A percentile compares a stretch with the other conserved stretches of the same genome.
phyloP scores from a whole-genome alignment of 2,888 invertebrate species.

The Nyleta sp. region DNA sequence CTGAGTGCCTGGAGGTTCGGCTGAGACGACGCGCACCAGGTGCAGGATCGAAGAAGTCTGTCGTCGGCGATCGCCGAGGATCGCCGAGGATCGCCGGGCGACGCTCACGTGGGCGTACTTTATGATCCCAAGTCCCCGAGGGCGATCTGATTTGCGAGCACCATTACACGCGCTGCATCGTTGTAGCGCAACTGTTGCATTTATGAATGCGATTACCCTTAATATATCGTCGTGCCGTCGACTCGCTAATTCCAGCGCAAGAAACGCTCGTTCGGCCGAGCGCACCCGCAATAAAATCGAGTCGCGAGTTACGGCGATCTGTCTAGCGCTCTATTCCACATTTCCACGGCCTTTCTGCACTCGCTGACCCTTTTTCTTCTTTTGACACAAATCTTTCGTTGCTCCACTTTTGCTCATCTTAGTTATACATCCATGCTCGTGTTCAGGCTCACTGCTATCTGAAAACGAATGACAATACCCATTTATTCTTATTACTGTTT shows the following conservation, averaged over 20 bases:
- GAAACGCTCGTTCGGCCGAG: constrained; percentile 28
- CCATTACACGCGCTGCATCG: constrained; percentile 65
- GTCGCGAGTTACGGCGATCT: constrained; percentile 53
- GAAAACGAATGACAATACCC: no score
- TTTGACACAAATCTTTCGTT: constrained; percentile 24
- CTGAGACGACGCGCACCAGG: constrained; percentile 39
- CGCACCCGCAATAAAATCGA: constrained; percentile 58
- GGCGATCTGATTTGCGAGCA: constrained; percentile 69
- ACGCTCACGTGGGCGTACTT: constrained; percentile 66
- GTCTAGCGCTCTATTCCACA: constrained; percentile 34
- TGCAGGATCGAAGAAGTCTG: constrained; percentile 39
- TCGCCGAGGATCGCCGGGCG: constrained; percentile 46
- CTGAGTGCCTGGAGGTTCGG: constrained; percentile 44
- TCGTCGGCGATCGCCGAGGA: constrained; percentile 46
- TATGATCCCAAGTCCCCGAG: constrained; percentile 59
- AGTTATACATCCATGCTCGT: no score
- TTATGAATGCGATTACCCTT: constrained; percentile 70
- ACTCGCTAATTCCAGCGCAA: constrained; percentile 57
- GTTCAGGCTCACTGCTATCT: no score
- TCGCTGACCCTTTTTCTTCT: constrained; percentile 23
- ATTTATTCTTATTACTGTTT: no score
- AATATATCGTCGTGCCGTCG: constrained; percentile 62
- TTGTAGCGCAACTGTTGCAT: constrained; percentile 69
- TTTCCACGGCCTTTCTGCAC: constrained; percentile 27
- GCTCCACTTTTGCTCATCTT: constrained; percentile 26